Evolutionary conservation across 2,888 invertebrate species (phyloP).

Genomic region (Trichacis sp.): DNA sequence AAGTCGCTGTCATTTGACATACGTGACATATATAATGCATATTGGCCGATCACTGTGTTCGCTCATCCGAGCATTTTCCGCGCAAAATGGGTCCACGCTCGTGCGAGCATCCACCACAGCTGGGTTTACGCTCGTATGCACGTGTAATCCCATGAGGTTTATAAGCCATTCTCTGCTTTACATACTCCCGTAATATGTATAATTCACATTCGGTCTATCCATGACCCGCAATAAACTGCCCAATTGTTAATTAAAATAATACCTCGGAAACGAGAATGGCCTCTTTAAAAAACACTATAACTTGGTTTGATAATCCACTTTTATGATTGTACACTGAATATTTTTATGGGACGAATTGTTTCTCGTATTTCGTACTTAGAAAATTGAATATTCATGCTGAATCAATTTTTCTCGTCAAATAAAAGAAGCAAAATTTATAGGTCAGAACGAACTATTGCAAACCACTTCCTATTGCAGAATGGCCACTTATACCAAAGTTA

Average conservation of each 20-base stretch:
- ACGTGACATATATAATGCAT: slow-evolving; percentile 27
- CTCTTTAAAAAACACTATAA: no score
- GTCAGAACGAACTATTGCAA: no score
- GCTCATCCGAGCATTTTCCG: slow-evolving; percentile 54
- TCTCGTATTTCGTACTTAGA: no score
- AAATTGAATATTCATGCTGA: no score
- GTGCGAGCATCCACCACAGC: slow-evolving; percentile 47
- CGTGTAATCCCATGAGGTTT: slow-evolving; percentile 62
- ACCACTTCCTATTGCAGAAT: no score
- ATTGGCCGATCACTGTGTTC: slow-evolving; percentile 47
- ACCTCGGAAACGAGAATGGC: background rate
- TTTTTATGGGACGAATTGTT: no score
- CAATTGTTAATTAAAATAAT: slow-evolving; percentile 59
- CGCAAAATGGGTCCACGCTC: slow-evolving; percentile 49
- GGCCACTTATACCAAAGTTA: no score
- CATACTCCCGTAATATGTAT: slow-evolving; percentile 22
- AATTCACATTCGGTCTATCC: slow-evolving; percentile 37
- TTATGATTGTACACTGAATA: no score
- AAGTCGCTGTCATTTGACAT: slow-evolving; percentile 16
- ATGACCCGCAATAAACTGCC: slow-evolving; percentile 48
- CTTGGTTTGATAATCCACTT: no score
- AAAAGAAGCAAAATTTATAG: no score
- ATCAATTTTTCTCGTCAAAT: no score
- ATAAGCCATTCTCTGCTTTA: slow-evolving; percentile 50
- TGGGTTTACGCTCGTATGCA: slow-evolving; percentile 54